Percentiles rank a stretch among this genome's conserved stretches.
These are phyloP conservation scores for Enteromius radiatus DNA, from an alignment of 2,797 vertebrate species.

Conservation along the genomic window DNA sequence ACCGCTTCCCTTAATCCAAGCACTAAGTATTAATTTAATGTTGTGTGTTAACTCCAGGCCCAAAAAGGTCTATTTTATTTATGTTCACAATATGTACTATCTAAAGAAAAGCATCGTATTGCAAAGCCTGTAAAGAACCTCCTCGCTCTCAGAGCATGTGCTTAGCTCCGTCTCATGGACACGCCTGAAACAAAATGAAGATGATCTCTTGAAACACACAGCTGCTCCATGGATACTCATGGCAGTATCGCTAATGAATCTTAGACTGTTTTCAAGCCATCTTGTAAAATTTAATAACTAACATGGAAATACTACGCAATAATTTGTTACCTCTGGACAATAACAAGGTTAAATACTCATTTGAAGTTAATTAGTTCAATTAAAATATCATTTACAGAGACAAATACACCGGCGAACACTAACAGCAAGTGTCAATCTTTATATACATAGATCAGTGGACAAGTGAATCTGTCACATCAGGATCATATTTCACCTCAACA, in stretches of 20 bases:
- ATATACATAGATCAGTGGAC: not conserved
- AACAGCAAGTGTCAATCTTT: constrained; percentile 2
- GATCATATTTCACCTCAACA: not conserved
- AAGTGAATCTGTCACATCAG: not conserved
- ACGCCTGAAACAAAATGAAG: not conserved
- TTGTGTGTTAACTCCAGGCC: not conserved
- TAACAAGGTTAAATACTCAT: constrained; percentile 7
- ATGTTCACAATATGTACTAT: not conserved
- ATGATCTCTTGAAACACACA: not conserved
- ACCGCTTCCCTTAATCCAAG: not conserved
- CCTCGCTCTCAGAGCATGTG: not conserved
- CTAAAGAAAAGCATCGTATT: not conserved
- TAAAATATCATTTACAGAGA: not conserved
- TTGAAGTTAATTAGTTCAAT: not conserved
- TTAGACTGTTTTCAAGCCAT: not conserved
- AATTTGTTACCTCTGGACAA: constrained; percentile 9
- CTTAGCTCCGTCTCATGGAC: not conserved
- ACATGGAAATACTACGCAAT: not conserved
- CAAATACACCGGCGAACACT: not conserved
- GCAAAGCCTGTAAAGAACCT: not conserved
- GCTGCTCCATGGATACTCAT: not conserved
- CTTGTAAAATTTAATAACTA: not conserved
- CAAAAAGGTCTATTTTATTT: not conserved
- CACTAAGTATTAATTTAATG: not conserved
- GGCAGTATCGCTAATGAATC: not conserved